Evolutionary conservation across 2,113 vertebrate species (phyloP).

Genomic region (Theristicus caerulescens): DNA sequence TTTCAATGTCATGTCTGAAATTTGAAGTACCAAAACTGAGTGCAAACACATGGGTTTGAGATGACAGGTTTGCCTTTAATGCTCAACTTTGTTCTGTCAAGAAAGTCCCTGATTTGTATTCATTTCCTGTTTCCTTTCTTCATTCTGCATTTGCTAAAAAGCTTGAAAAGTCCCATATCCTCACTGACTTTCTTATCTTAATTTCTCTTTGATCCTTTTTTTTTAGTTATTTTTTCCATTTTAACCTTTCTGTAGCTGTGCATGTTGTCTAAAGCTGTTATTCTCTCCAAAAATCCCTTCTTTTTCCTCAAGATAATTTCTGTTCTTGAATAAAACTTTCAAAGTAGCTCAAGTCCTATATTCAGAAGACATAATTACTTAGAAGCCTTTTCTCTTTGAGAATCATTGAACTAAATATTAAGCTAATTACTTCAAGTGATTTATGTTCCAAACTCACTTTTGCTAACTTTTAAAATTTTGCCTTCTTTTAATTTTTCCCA

Average conservation of each 20-base stretch:
- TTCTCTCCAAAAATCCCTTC: background rate
- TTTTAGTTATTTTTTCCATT: background rate
- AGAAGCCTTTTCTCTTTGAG: background rate
- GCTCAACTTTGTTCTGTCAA: slow-evolving; percentile 33
- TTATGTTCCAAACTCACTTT: background rate
- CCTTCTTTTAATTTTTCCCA: background rate
- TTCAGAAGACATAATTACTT: slow-evolving; percentile 15
- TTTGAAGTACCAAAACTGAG: background rate
- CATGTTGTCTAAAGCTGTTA: slow-evolving; percentile 37
- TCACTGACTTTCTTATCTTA: slow-evolving; percentile 36
- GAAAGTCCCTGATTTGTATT: slow-evolving; percentile 44
- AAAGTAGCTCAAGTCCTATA: background rate
- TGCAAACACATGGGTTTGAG: background rate
- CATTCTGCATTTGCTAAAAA: slow-evolving; percentile 10
- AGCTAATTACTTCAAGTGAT: background rate
- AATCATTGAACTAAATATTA: background rate
- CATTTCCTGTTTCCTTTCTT: slow-evolving; percentile 24
- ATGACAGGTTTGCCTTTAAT: slow-evolving; percentile 19
- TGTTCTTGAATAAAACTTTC: slow-evolving; percentile 43
- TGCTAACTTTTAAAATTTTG: background rate
- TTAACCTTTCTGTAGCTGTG: slow-evolving; percentile 30
- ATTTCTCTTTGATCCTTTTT: slow-evolving; percentile 46
- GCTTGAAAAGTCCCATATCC: slow-evolving; percentile 31
- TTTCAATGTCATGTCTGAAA: slow-evolving; percentile 33
- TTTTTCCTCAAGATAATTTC: slow-evolving; percentile 40